Percentiles rank a stretch among this genome's conserved stretches.
Conservation (phyloP, 2,888 invertebrate species). For the Xanthorhoe designata region DNA sequence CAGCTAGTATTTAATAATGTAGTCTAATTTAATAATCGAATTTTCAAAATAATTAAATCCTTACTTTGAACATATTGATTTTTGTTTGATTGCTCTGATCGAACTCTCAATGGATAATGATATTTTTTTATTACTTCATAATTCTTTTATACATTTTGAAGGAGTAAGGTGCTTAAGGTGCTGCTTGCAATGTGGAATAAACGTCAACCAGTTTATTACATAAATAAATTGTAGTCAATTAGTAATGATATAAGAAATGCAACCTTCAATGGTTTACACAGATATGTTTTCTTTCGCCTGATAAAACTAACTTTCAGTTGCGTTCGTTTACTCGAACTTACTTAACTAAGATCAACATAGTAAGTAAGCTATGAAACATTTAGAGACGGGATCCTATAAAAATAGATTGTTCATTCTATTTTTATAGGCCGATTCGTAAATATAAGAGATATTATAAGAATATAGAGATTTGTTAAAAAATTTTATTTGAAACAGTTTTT, state of each 20-base stretch:
- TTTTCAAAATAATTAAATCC: background rate
- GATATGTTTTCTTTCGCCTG: slow-evolving; percentile 3
- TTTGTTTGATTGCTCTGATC: slow-evolving; percentile 9
- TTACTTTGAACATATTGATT: slow-evolving; percentile 35
- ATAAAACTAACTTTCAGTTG: background rate
- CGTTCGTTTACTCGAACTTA: too few species aligned
- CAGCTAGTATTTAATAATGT: too few species aligned
- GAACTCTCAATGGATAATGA: slow-evolving; percentile 25
- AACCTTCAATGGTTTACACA: slow-evolving; percentile 14
- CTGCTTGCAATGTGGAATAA: slow-evolving; percentile 17
- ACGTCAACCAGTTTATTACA: slow-evolving; percentile 29
- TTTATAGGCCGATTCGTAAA: too few species aligned
- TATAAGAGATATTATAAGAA: too few species aligned
- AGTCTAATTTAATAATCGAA: too few species aligned
- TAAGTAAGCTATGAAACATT: too few species aligned
- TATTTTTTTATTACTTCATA: slow-evolving; percentile 12
- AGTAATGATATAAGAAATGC: slow-evolving; percentile 26
- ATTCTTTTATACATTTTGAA: slow-evolving; percentile 31
- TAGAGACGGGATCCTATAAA: too few species aligned
- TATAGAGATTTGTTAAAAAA: too few species aligned
- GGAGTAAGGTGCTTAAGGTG: slow-evolving; percentile 2
- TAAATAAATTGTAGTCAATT: slow-evolving; percentile 17
- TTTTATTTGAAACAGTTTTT: too few species aligned
- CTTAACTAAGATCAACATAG: too few species aligned
- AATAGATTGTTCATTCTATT: too few species aligned